Conservation (phyloP, 1,140 invertebrate species). For the Aphelenchoides fujianensis region DNA sequence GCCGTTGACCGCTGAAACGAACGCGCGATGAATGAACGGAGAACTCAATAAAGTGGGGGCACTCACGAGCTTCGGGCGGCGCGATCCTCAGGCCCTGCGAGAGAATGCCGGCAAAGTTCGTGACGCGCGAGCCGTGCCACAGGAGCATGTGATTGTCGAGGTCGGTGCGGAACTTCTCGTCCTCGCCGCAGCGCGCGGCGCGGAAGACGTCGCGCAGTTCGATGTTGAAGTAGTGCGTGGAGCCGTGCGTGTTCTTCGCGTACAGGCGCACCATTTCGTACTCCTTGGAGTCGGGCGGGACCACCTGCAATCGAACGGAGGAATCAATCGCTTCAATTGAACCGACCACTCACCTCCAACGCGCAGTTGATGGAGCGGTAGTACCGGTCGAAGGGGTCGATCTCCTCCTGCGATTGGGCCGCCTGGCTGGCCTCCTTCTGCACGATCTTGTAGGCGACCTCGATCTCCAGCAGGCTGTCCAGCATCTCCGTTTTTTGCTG, state of each 20-base stretch:
- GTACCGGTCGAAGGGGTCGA: conserved; percentile 48
- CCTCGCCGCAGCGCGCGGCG: conserved; percentile 75
- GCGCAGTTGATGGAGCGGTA: conserved; percentile 50
- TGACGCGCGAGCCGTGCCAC: conserved; percentile 91
- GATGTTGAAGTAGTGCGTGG: conserved; percentile 78
- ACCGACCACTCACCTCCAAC: conserved; percentile 28
- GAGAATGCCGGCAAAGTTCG: conserved; percentile 91
- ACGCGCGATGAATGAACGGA: background rate
- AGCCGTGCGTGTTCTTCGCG: conserved; percentile 72
- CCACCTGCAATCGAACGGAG: conserved; percentile 24
- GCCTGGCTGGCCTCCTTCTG: conserved; percentile 63
- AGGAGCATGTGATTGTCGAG: conserved; percentile 75
- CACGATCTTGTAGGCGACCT: conserved; percentile 77
- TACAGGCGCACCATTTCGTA: conserved; percentile 32
- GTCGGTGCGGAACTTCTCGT: conserved; percentile 73
- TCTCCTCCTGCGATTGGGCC: background rate
- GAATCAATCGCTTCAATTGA: background rate
- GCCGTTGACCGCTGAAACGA: conserved; percentile 70
- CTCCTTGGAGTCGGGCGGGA: conserved; percentile 30
- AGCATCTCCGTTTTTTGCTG: conserved; percentile 37
- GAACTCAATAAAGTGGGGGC: too few relatives aligned
- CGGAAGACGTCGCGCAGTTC: conserved; percentile 69
- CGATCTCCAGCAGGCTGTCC: conserved; percentile 45
- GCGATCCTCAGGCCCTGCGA: conserved; percentile 94
- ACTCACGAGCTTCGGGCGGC: conserved; percentile 80